A percentile compares a stretch with the other conserved stretches of the same genome.
These are phyloP conservation scores for Columba guinea DNA, from an alignment of 2,797 vertebrate species.

Conservation along the genomic window DNA sequence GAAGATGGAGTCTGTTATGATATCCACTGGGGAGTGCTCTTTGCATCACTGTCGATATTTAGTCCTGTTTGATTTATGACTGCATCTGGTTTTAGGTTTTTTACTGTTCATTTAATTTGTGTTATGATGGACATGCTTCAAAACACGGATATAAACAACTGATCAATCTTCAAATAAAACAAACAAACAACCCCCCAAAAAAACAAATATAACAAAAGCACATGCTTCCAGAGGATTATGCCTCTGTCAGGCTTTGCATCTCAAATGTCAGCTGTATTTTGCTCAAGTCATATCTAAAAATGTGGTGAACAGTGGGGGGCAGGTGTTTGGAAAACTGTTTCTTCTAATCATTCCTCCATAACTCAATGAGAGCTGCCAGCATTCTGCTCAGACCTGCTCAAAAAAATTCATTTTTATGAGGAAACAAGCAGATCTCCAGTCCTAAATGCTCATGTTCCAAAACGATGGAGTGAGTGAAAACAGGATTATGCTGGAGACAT, in stretches of 20 bases:
- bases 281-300: neutral
- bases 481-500: constrained; percentile 2
- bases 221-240: neutral
- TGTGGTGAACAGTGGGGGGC: neutral
- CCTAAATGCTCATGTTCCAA: constrained; percentile 17
- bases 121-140: neutral
- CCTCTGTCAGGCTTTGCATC: neutral
- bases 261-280: constrained; percentile 11
- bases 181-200: neutral
- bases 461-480: constrained; percentile 25
- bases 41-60: neutral
- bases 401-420: neutral
- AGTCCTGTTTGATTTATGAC: neutral
- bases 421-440: neutral
- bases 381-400: constrained; percentile 6
- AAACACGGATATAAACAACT: neutral
- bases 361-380: neutral
- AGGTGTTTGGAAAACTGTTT: neutral
- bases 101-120: neutral
- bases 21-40: neutral
- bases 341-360: neutral
- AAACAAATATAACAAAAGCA: neutral
- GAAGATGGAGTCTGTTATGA: neutral
- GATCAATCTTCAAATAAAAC: neutral
- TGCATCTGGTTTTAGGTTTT: neutral